Base-by-base conservation (phyloP, 1,140 invertebrate species). In the Penaeus chinensis region DNA sequence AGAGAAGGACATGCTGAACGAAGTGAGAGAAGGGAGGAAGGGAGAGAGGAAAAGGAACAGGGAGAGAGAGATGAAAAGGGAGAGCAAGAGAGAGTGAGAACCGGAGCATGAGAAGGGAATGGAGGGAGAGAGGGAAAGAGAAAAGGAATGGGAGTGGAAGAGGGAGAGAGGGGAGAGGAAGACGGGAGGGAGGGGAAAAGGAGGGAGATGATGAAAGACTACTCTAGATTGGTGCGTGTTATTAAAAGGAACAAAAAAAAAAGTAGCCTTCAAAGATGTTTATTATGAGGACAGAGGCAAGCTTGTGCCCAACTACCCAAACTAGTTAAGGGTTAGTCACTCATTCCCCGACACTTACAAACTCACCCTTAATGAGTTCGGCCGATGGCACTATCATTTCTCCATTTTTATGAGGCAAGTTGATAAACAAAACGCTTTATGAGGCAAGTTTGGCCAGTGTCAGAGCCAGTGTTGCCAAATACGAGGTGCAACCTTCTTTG, bases 281-380 rank as follows among this genome's bases (percentile, higher is more conserved):
- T 83, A 83, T 83, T 71, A 83, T 74, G 82, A 83, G 66, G 42
- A 54, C 19, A 60, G 82, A 74, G 66, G 47, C 82, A 42, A 71
- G 32, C 76, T 47, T 47, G 79, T 24, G 82, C 82, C 82, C 82
- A 83, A 60, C 32, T 66, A 71, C 66, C 82, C 62, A 71, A 74
- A 83, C 82, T 83, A 71, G 82, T 83, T 83, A 83, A 60, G 82
- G 82, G 65, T 83, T 83, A 83, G 82, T 83, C 82, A 83, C 82
- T 83, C 82, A 83, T 83, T 71, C 66, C 32, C 65, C 82, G 82
- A 83, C 82, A 83, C 82, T 83, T 83, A 83, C 37, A 83, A 83
- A 83, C 82, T 83, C 82, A 16, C 37, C 82, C 82, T 83, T 83
- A 83, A 83, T 83, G 82, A 83, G 82, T 83, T 83, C 20, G 82